These are phyloP conservation scores for Chaetorhynchus papuensis DNA, from an alignment of 2,113 vertebrate species.

Conservation along the genomic window DNA sequence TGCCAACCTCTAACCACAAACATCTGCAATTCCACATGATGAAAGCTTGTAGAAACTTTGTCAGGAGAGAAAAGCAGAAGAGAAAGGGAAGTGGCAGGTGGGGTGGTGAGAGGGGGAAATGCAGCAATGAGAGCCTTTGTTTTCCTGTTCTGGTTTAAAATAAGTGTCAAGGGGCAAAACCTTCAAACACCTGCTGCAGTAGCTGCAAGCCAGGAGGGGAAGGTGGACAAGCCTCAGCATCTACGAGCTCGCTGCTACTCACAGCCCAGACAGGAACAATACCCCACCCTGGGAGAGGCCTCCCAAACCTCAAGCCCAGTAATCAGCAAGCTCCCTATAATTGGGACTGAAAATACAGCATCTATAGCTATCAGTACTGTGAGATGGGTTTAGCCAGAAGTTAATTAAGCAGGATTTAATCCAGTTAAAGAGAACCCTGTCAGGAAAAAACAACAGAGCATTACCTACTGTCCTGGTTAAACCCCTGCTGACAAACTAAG, in stretches of 20 bases:
- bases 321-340: background rate
- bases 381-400: background rate
- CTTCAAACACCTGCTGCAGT: background rate
- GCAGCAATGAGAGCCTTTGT: background rate
- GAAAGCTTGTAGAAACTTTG: background rate
- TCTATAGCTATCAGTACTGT: background rate
- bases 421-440: background rate
- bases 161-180: background rate
- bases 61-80: background rate
- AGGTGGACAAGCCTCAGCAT: background rate
- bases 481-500: background rate
- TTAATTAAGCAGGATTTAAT: background rate
- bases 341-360: background rate
- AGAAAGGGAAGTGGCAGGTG: background rate
- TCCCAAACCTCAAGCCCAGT: background rate
- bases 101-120: background rate
- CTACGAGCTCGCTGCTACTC: background rate
- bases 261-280: background rate
- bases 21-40: background rate
- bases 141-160: background rate
- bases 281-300: conserved; percentile 24
- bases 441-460: background rate
- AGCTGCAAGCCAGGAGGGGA: background rate
- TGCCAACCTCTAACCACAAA: background rate
- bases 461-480: background rate